Percentiles rank a stretch among this genome's conserved stretches.
These are phyloP conservation scores for Periophthalmus modestus DNA, from an alignment of 2,113 vertebrate genomes.

Conservation along the genomic window DNA sequence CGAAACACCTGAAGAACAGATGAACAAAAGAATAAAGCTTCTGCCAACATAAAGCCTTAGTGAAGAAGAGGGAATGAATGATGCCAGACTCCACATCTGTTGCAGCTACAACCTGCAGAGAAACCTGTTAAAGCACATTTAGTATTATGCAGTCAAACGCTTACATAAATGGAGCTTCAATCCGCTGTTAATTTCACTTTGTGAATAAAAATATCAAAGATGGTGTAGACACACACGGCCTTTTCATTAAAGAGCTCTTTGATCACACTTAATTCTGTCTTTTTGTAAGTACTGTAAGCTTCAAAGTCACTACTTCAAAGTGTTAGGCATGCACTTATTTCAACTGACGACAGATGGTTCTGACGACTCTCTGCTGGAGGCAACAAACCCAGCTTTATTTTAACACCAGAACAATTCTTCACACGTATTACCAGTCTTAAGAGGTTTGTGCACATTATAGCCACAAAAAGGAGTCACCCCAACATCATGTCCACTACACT, in stretches of 20 bases:
- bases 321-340: constrained; percentile 9
- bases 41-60: neutral
- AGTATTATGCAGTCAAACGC: neutral
- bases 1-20: constrained; percentile 82
- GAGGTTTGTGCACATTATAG: too few relatives aligned
- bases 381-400: constrained; percentile 10
- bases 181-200: neutral
- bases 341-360: constrained; percentile 5
- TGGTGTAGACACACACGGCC: neutral
- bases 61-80: neutral
- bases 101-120: constrained; percentile 3
- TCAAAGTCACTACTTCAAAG: constrained; percentile 20
- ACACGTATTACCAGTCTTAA: neutral
- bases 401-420: neutral
- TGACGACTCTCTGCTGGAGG: neutral
- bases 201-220: constrained; percentile 20
- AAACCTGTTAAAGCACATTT: constrained; percentile 4
- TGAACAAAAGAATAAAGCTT: neutral
- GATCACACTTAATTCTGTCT: constrained; percentile 31
- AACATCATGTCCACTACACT: neutral
- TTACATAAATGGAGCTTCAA: constrained; percentile 7
- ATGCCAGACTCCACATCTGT: neutral
- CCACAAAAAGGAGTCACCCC: neutral
- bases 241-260: constrained; percentile 14
- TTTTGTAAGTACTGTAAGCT: constrained; percentile 2